phyloP scores from a whole-genome alignment of 2,888 invertebrate species.

The Clivina fossor region DNA sequence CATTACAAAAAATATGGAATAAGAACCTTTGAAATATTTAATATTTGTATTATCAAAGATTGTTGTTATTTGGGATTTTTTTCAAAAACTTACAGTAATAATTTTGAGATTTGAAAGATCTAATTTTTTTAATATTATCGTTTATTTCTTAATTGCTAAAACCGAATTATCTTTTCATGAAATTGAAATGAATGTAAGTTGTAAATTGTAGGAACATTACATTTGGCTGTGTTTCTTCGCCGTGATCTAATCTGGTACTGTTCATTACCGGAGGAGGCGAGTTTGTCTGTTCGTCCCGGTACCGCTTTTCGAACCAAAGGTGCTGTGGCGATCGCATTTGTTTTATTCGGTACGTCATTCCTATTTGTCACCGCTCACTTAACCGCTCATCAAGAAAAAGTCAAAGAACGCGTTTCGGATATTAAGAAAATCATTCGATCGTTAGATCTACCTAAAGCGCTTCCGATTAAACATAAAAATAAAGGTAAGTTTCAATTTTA shows the following conservation, averaged over 20 bases:
- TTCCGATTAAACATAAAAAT: conserved; percentile 75
- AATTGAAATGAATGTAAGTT: conserved; percentile 27
- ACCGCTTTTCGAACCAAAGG: conserved; percentile 93
- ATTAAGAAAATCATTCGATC: conserved; percentile 81
- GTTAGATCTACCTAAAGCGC: conserved; percentile 78
- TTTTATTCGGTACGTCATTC: conserved; percentile 92
- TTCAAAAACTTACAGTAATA: no score
- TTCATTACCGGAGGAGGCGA: conserved; percentile 87
- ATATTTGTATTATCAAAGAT: no score
- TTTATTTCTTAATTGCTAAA: conserved; percentile 4
- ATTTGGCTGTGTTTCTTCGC: conserved; percentile 83
- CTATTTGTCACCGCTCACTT: conserved; percentile 95
- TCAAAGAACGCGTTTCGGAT: conserved; percentile 82
- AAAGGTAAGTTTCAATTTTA: conserved; percentile 68
- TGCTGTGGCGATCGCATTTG: conserved; percentile 89
- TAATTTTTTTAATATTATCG: conserved; percentile 4
- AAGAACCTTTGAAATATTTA: no score
- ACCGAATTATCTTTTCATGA: not conserved
- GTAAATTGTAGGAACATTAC: conserved; percentile 73
- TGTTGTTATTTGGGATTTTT: no score
- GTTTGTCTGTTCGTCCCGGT: conserved; percentile 84
- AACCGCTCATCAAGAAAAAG: conserved; percentile 87
- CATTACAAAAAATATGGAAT: no score
- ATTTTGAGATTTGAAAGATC: no score
- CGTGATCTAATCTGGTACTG: conserved; percentile 96